Base-by-base conservation (phyloP, 2,888 invertebrate genomes). In the Syritta pipiens region DNA sequence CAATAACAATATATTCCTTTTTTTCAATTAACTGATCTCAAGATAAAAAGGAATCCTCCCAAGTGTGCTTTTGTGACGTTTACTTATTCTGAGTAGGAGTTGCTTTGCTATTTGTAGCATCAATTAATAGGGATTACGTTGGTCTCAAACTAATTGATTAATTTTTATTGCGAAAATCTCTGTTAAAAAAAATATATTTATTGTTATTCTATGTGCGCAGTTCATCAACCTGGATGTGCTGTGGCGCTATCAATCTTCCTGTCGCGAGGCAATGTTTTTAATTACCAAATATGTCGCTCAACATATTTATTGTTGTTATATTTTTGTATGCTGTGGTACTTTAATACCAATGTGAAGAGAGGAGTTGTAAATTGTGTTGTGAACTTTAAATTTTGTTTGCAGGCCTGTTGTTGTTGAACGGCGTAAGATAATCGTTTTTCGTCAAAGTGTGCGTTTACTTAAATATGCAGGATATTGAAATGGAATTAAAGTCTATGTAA, bases 81-180 rank as follows among this genome's bases (percentile, higher is more conserved):
- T 12, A 14, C 20, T 14, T 19, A 51, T 22, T 28, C 14, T 44
- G 35, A 19, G 14, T 46, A 40, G 10, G 22, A 28, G 37, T 59
- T 26, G 37, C 14, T 44, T 49, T 57, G 44, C 44, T 69, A 42
- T 62, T 69, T 57, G 62, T 42, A 44, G 35, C 63, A 76, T 69
- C 62, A 67, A 69, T 62, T 62, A 74, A 57, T 62, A 57, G 37
- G 63, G 69, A 69, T 76, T 76, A 69, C 24, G 19, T 37, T 57
- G 42, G 17, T 49, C 42, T 51, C 55, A 49, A 68, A 63, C 69
- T 76, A 63, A 76, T 76, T 76, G 76, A 63, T 7, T 35, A 76
- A 63, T 59, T 69, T 17, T 67, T 44, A 42, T 60, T 28, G 49
- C 22, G n/a, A 12, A 48, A 20, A 35, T 49, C 40, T 63, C 9